Conservation (phyloP, 2,113 vertebrate species). For the Odocoileus virginianus region DNA sequence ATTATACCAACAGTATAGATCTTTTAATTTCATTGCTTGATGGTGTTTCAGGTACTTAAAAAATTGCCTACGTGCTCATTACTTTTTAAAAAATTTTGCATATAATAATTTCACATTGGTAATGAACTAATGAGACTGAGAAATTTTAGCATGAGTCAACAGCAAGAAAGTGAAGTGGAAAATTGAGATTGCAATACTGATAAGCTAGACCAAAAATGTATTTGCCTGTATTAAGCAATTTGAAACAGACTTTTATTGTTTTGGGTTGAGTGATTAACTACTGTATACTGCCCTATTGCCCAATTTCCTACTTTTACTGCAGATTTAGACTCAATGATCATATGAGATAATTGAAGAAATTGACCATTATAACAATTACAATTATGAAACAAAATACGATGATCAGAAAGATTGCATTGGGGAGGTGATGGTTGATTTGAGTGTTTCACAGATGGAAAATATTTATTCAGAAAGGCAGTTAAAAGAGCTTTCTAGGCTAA, state of each 20-base stretch:
- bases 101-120: background rate
- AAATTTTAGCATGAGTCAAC: conserved; percentile 14
- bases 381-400: background rate
- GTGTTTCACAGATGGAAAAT: background rate
- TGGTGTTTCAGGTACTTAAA: background rate
- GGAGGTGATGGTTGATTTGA: background rate
- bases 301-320: background rate
- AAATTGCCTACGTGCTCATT: conserved; percentile 9
- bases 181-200: background rate
- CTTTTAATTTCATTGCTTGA: conserved; percentile 7
- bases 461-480: background rate
- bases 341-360: conserved; percentile 20
- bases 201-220: background rate
- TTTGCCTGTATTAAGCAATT: conserved; percentile 22
- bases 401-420: background rate
- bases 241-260: conserved; percentile 15
- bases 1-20: background rate
- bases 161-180: conserved; percentile 48
- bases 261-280: background rate
- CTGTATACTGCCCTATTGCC: background rate
- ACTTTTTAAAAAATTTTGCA: background rate
- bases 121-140: conserved; percentile 23
- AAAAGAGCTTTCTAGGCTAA: background rate
- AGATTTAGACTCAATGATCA: background rate
- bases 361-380: background rate